A percentile compares a stretch with the other conserved stretches of the same genome.
phyloP scores from a whole-genome alignment of 2,113 vertebrate species.

The Salvelinus sp. region DNA sequence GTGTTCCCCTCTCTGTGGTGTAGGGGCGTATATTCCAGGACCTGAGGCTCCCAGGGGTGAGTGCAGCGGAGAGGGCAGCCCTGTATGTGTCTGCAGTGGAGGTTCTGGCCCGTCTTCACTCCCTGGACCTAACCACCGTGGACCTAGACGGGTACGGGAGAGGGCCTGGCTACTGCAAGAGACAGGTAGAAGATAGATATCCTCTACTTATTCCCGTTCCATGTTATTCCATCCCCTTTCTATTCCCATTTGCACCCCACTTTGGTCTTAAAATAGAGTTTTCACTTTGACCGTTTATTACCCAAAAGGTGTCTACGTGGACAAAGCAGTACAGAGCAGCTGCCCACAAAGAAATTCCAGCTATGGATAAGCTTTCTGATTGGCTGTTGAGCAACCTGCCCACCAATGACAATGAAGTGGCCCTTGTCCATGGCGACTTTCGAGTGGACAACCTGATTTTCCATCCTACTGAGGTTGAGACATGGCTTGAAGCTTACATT shows the following conservation, averaged over 20 bases:
- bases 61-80: slow-evolving; percentile 81
- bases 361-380: slow-evolving; percentile 81
- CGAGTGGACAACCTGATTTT: slow-evolving; percentile 89
- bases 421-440: slow-evolving; percentile 89
- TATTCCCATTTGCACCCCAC: neutral
- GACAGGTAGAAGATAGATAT: slow-evolving; percentile 79
- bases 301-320: slow-evolving; percentile 85
- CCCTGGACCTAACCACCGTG: slow-evolving; percentile 68
- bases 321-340: slow-evolving; percentile 86
- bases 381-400: slow-evolving; percentile 88
- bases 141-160: slow-evolving; percentile 79
- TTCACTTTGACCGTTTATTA: neutral
- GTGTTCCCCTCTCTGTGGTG: neutral
- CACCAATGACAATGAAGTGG: slow-evolving; percentile 76
- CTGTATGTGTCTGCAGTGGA: slow-evolving; percentile 84
- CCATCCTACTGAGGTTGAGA: slow-evolving; percentile 83
- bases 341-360: slow-evolving; percentile 81
- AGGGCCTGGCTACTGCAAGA: slow-evolving; percentile 84
- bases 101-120: slow-evolving; percentile 83
- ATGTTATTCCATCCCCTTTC: neutral
- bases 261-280: neutral
- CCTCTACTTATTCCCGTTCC: neutral
- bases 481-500: too few species aligned
- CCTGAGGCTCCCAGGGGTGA: slow-evolving; percentile 74
- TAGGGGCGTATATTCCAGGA: slow-evolving; percentile 91